Evolutionary conservation across 2,888 invertebrate species (phyloP).

Genomic region (Drosophila buzzatii): DNA sequence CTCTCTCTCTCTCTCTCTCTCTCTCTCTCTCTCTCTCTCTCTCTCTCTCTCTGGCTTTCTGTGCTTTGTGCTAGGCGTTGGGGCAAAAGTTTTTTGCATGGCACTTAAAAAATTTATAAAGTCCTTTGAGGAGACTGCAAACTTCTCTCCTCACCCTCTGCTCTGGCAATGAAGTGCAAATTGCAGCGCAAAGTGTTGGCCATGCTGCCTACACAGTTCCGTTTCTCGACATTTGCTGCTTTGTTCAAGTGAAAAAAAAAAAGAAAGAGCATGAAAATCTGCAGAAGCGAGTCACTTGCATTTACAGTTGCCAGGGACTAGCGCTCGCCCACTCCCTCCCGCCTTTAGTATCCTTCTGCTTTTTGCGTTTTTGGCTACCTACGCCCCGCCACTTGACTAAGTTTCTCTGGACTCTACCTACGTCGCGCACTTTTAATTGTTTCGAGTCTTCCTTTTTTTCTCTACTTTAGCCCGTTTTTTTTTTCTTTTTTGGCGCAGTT

Average conservation of each 20-base stretch:
- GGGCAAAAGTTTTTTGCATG: constrained; percentile 61
- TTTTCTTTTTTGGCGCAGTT: constrained; percentile 18
- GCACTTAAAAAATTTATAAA: constrained; percentile 76
- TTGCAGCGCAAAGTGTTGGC: constrained; percentile 75
- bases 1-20: background rate
- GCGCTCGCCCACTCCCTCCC: background rate
- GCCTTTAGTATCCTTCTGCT: constrained; percentile 6
- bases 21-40: background rate
- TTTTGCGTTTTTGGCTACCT: constrained; percentile 34
- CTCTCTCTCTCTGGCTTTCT: background rate
- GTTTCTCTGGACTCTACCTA: constrained; percentile 31
- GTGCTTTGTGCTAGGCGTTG: constrained; percentile 36
- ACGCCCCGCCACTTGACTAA: constrained; percentile 51
- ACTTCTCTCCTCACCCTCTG: background rate
- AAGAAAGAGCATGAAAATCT: constrained; percentile 33
- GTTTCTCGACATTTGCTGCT: constrained; percentile 72
- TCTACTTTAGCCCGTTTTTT: background rate
- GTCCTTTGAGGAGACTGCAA: constrained; percentile 70
- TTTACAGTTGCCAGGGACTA: constrained; percentile 43
- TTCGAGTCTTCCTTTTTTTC: constrained; percentile 37
- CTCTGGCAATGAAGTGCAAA: constrained; percentile 77
- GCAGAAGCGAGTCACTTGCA: constrained; percentile 60
- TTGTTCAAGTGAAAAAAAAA: constrained; percentile 58
- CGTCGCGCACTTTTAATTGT: constrained; percentile 65
- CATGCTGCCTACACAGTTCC: constrained; percentile 34